These are phyloP conservation scores for Drosophila littoralis DNA, from an alignment of 1,140 invertebrate genomes.

Conservation along the genomic window DNA sequence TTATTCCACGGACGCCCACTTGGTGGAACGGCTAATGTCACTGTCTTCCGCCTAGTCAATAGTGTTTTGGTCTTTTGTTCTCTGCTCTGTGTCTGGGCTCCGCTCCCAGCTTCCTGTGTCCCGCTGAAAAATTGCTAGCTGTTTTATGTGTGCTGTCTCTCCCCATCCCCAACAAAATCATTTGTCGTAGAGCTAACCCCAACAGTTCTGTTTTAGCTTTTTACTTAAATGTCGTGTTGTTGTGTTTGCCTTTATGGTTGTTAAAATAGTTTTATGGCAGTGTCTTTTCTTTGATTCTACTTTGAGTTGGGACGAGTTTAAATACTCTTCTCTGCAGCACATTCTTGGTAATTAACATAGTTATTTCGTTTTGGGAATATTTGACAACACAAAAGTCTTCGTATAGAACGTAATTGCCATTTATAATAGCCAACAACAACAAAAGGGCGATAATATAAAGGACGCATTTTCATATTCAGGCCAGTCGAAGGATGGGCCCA, in stretches of 20 bases:
- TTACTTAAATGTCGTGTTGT: slow-evolving; percentile 40
- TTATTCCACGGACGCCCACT: slow-evolving; percentile 15
- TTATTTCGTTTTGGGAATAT: slow-evolving; percentile 26
- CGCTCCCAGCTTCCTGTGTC: slow-evolving; percentile 36
- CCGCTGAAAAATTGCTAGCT: slow-evolving; percentile 61
- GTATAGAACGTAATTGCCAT: slow-evolving; percentile 7
- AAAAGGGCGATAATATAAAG: neutral
- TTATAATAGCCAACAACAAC: neutral
- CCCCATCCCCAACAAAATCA: neutral
- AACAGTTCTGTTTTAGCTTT: slow-evolving; percentile 29
- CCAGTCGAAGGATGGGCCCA: too few species aligned
- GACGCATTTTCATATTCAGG: neutral
- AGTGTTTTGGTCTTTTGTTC: slow-evolving; percentile 52
- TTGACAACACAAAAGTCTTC: neutral
- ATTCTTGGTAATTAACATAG: slow-evolving; percentile 61
- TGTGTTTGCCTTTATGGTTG: slow-evolving; percentile 45
- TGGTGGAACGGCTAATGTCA: slow-evolving; percentile 40
- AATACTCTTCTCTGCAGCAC: slow-evolving; percentile 21
- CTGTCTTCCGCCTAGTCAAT: slow-evolving; percentile 53
- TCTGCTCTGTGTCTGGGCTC: slow-evolving; percentile 14
- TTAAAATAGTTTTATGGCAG: slow-evolving; percentile 58
- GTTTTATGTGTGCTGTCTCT: slow-evolving; percentile 21
- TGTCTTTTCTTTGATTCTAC: slow-evolving; percentile 53
- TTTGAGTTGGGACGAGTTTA: neutral
- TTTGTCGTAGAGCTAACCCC: slow-evolving; percentile 16